Evolutionary conservation across 1,140 invertebrate species (phyloP).

Genomic region (Drosophila ambigua): DNA sequence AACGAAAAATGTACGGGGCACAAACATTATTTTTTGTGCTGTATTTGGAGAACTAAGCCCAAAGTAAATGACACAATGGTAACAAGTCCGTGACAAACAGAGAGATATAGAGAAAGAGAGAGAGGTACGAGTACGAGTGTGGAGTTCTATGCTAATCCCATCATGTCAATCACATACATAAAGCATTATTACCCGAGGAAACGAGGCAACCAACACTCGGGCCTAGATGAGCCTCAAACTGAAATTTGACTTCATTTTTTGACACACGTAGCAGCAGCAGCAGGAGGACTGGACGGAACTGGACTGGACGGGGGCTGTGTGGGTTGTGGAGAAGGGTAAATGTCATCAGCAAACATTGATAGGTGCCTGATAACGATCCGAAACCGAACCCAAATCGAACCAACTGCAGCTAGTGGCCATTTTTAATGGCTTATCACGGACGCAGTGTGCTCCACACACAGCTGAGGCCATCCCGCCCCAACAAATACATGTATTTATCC

Average conservation of each 20-base stretch:
- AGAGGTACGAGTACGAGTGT: neutral
- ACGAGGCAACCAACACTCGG: conserved; percentile 1
- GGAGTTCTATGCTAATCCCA: conserved; percentile 67
- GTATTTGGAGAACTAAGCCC: conserved; percentile 72
- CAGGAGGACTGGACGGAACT: neutral
- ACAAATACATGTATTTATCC: conserved; percentile 20
- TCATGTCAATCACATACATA: conserved; percentile 61
- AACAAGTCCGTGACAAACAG: conserved; percentile 50
- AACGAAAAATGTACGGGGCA: conserved; percentile 18
- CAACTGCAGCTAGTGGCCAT: conserved; percentile 68
- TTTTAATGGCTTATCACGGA: conserved; percentile 76
- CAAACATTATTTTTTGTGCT: conserved; percentile 36
- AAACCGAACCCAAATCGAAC: conserved; percentile 38
- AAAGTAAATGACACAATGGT: conserved; percentile 68
- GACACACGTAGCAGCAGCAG: conserved; percentile 52
- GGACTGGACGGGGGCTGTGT: conserved; percentile 2
- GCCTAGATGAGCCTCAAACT: conserved; percentile 46
- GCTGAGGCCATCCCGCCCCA: conserved; percentile 27
- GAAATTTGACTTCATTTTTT: conserved; percentile 68
- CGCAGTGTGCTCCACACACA: too few species aligned
- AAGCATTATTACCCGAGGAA: conserved; percentile 30
- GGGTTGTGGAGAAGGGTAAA: conserved; percentile 46
- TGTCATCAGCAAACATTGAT: conserved; percentile 73
- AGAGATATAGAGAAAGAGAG: conserved; percentile 3
- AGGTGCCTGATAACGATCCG: conserved; percentile 61